Percentiles rank a stretch among this genome's conserved stretches.
Conservation (phyloP, 1,140 invertebrate species). For the Idris sp. region DNA sequence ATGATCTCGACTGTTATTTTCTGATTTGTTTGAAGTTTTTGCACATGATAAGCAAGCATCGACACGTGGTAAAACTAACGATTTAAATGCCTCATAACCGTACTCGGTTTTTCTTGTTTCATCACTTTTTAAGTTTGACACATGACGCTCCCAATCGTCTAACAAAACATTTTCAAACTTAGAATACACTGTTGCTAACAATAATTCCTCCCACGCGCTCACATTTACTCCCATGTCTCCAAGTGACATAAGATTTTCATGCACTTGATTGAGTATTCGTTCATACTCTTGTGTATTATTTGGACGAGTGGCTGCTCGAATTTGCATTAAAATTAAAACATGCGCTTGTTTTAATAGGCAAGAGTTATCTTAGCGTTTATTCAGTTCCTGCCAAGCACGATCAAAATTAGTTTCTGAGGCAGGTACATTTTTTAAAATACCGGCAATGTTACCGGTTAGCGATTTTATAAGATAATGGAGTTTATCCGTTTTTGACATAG, state of each 20-base stretch:
- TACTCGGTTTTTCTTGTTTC: background rate
- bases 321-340: background rate
- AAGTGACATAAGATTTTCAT: slow-evolving; percentile 18
- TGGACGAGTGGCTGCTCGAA: slow-evolving; percentile 10
- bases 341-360: slow-evolving; percentile 17
- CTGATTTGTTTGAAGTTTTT: background rate
- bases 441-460: slow-evolving; percentile 9
- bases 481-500: slow-evolving; percentile 13
- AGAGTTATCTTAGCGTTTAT: slow-evolving; percentile 14
- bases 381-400: slow-evolving; percentile 28
- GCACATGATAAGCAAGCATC: background rate
- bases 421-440: slow-evolving; percentile 9
- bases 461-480: slow-evolving; percentile 10
- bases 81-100: background rate
- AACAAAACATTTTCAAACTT: slow-evolving; percentile 27
- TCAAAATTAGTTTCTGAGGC: slow-evolving; percentile 17
- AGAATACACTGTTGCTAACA: background rate
- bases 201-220: slow-evolving; percentile 9
- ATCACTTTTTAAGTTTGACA: background rate
- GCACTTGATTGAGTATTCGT: slow-evolving; percentile 15
- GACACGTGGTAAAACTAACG: slow-evolving; percentile 3
- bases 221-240: slow-evolving; percentile 8
- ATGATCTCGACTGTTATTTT: background rate
- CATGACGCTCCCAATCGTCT: slow-evolving; percentile 11
- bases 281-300: slow-evolving; percentile 16